A percentile compares a stretch with the other conserved stretches of the same genome.
phyloP scores from a whole-genome alignment of 2,888 invertebrate genomes.

The Poecilobothrus nobilitatus region DNA sequence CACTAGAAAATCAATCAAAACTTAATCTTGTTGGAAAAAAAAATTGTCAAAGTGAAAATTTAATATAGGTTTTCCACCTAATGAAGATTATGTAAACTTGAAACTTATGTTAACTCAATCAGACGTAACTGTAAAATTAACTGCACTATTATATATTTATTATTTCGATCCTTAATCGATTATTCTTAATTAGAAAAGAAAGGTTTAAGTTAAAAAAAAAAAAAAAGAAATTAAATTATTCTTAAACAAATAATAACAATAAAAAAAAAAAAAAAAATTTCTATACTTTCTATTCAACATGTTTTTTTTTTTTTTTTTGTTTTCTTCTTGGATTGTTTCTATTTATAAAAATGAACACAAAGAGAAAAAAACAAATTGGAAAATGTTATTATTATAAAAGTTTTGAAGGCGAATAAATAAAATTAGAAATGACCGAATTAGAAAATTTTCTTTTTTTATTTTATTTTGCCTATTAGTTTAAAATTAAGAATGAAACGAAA shows the following conservation, averaged over 20 bases:
- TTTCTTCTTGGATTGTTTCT: background rate
- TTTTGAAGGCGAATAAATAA: background rate
- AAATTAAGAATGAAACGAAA: background rate
- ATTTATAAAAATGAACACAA: background rate
- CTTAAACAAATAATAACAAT: background rate
- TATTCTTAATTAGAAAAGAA: too few species aligned
- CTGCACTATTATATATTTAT: too few species aligned
- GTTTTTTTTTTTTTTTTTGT: background rate
- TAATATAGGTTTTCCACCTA: too few species aligned
- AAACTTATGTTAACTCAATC: too few species aligned
- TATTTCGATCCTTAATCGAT: too few species aligned
- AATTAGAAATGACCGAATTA: background rate
- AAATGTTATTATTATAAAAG: background rate
- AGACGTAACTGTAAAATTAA: too few species aligned
- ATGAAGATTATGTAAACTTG: too few species aligned
- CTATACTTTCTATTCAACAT: background rate
- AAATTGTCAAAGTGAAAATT: too few species aligned
- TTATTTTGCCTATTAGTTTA: background rate
- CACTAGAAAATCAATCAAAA: too few species aligned
- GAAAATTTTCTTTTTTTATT: background rate
- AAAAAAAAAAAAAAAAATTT: background rate
- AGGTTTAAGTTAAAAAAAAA: too few species aligned
- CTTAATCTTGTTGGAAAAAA: too few species aligned
- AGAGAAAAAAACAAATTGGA: background rate
- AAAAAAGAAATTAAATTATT: too few species aligned